Evolutionary conservation across 1,140 invertebrate species (phyloP).

Genomic region (Eumaeus atala): DNA sequence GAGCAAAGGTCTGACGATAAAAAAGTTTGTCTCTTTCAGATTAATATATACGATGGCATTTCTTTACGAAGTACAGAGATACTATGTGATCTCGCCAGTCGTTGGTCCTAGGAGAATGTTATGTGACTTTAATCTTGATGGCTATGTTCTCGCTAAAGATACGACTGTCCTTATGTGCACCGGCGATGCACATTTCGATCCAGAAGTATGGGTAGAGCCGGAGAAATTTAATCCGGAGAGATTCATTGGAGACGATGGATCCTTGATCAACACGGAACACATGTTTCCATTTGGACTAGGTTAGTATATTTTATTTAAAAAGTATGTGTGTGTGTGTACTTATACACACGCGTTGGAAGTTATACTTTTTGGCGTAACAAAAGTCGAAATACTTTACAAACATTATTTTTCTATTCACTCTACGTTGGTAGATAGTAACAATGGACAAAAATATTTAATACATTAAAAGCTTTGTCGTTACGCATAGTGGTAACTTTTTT

Average conservation of each 20-base stretch:
- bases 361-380: too few relatives aligned
- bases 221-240: conserved; percentile 82
- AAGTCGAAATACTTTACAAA: too few relatives aligned
- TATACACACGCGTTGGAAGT: too few relatives aligned
- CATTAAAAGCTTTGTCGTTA: too few relatives aligned
- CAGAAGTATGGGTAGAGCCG: conserved; percentile 79
- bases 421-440: too few relatives aligned
- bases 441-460: too few relatives aligned
- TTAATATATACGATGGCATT: conserved; percentile 80
- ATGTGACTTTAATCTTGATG: conserved; percentile 75
- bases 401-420: too few relatives aligned
- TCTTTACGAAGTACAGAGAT: conserved; percentile 78
- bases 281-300: conserved; percentile 82
- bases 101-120: conserved; percentile 80
- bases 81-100: conserved; percentile 78
- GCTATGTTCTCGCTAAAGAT: conserved; percentile 81
- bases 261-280: conserved; percentile 70
- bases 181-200: conserved; percentile 78
- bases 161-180: conserved; percentile 79
- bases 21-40: conserved; percentile 47
- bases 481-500: too few relatives aligned
- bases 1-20: too few relatives aligned
- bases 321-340: too few relatives aligned
- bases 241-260: conserved; percentile 64
- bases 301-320: too few relatives aligned